phyloP scores from a whole-genome alignment of 1,140 invertebrate genomes.

The Aphidius gifuensis region DNA sequence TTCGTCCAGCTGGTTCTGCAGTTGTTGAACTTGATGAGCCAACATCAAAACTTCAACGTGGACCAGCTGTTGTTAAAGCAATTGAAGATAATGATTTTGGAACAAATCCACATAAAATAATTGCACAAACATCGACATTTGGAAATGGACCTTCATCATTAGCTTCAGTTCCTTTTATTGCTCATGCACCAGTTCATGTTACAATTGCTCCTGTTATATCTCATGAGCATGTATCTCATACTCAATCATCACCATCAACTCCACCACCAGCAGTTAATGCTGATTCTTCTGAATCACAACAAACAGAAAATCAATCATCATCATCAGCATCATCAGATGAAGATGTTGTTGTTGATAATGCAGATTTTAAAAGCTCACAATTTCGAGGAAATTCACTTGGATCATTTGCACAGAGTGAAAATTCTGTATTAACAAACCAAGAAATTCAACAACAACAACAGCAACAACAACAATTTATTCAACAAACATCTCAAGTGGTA shows the following conservation, averaged over 20 bases:
- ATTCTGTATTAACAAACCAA: conserved; percentile 17
- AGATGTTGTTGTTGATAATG: conserved; percentile 45
- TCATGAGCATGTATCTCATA: conserved; percentile 22
- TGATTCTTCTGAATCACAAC: conserved; percentile 25
- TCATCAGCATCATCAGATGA: conserved; percentile 36
- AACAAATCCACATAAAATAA: conserved; percentile 26
- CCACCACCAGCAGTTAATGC: conserved; percentile 18
- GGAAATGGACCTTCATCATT: conserved; percentile 20
- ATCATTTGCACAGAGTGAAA: conserved; percentile 18
- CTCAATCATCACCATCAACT: conserved; percentile 20
- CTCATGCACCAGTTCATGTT: conserved; percentile 31
- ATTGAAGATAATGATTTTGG: conserved; percentile 27
- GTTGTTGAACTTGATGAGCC: conserved; percentile 63
- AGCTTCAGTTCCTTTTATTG: conserved; percentile 27
- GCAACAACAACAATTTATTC: conserved; percentile 17
- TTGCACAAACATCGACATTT: conserved; percentile 18
- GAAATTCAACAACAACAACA: conserved; percentile 22
- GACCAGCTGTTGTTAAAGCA: conserved; percentile 51
- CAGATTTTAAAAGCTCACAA: conserved; percentile 39
- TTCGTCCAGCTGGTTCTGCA: conserved; percentile 63
- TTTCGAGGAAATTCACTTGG: conserved; percentile 26
- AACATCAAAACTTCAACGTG: conserved; percentile 59
- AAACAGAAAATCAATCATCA: conserved; percentile 16
- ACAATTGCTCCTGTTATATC: conserved; percentile 28
- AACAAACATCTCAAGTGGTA: no score